Conservation (phyloP, 2,113 vertebrate species). For the Meles meles region DNA sequence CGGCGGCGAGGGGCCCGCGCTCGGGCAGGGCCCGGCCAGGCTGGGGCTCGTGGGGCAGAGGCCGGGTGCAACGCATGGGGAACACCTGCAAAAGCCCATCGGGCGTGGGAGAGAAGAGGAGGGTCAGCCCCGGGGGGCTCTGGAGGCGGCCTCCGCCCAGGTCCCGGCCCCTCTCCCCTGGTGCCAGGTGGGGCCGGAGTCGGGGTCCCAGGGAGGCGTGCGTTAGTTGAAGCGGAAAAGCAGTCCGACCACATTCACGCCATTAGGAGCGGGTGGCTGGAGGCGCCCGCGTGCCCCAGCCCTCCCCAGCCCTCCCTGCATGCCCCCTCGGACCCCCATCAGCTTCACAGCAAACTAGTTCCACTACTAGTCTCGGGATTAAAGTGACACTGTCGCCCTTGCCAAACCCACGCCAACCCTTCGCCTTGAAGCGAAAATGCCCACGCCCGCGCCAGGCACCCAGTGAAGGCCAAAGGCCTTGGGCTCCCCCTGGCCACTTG, state of each 20-base stretch:
- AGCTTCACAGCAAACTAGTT: slow-evolving; percentile 67
- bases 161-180: background rate
- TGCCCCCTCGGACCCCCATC: slow-evolving; percentile 5
- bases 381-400: slow-evolving; percentile 73
- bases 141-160: background rate
- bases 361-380: slow-evolving; percentile 48
- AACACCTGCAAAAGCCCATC: slow-evolving; percentile 83
- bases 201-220: slow-evolving; percentile 56
- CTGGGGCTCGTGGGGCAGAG: slow-evolving; percentile 76
- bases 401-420: background rate
- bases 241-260: slow-evolving; percentile 19
- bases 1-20: background rate
- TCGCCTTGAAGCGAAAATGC: background rate
- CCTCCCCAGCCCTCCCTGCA: slow-evolving; percentile 28
- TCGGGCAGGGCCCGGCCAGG: slow-evolving; percentile 63
- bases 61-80: slow-evolving; percentile 82
- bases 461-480: background rate
- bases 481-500: background rate
- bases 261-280: slow-evolving; percentile 72
- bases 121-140: background rate
- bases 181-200: slow-evolving; percentile 1
- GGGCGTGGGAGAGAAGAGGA: background rate
- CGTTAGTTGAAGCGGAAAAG: slow-evolving; percentile 68
- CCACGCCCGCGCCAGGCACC: background rate
- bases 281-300: slow-evolving; percentile 37